A percentile compares a stretch with the other conserved stretches of the same genome.
phyloP scores from a whole-genome alignment of 2,888 invertebrate genomes.

The Carcina quercana region DNA sequence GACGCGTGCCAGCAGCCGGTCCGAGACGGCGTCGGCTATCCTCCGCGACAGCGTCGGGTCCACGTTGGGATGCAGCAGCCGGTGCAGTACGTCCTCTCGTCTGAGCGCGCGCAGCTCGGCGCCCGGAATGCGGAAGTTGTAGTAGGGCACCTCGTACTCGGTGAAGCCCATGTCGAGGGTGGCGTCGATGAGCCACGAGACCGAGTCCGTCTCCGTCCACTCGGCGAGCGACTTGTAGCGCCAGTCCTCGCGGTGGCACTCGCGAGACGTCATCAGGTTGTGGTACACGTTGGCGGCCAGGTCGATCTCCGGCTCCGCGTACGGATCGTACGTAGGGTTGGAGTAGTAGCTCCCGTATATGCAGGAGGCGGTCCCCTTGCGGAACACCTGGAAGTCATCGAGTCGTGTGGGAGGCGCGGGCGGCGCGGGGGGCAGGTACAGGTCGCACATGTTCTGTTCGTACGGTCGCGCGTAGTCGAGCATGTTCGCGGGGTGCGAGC shows the following conservation, averaged over 20 bases:
- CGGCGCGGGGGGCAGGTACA: conserved; percentile 44
- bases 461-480: conserved; percentile 64
- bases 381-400: conserved; percentile 66
- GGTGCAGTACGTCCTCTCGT: conserved; percentile 48
- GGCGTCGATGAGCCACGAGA: conserved; percentile 68
- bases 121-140: conserved; percentile 57
- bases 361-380: conserved; percentile 50
- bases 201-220: conserved; percentile 74
- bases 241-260: conserved; percentile 64
- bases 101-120: conserved; percentile 47
- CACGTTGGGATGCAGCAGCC: conserved; percentile 44
- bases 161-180: conserved; percentile 45
- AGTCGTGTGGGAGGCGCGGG: conserved; percentile 59
- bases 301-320: conserved; percentile 53
- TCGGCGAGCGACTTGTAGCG: conserved; percentile 63
- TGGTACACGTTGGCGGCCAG: conserved; percentile 53
- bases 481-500: conserved; percentile 41
- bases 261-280: conserved; percentile 50
- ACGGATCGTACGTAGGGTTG: conserved; percentile 46
- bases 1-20: conserved; percentile 48
- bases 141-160: conserved; percentile 56
- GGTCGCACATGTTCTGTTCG: conserved; percentile 62
- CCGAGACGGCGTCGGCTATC: conserved; percentile 49
- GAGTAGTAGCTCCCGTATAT: conserved; percentile 57
- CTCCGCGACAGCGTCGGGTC: conserved; percentile 39